phyloP scores from a whole-genome alignment of 2,888 invertebrate species.

The Pegoplata infirma region DNA sequence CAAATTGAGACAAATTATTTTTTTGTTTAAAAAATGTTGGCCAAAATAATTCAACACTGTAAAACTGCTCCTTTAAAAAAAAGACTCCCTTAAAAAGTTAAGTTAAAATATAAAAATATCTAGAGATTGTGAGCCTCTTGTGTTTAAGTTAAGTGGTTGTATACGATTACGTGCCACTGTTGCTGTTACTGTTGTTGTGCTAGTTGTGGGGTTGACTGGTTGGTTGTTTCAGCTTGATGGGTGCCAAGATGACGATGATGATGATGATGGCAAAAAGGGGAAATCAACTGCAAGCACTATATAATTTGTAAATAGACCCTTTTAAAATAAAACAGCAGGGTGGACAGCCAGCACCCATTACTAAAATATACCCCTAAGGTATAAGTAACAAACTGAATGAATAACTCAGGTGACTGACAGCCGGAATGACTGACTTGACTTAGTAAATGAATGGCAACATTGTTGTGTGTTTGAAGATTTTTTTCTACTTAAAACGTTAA shows the following conservation, averaged over 20 bases:
- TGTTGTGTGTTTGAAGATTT: constrained; percentile 27
- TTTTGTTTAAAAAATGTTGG: neutral
- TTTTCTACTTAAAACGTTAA: constrained; percentile 13
- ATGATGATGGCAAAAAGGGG: no score
- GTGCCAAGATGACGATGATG: neutral
- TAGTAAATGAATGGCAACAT: constrained; percentile 29
- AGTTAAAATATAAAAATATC: neutral
- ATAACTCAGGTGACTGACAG: constrained; percentile 21
- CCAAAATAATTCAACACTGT: neutral
- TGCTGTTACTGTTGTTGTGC: neutral
- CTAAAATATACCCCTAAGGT: neutral
- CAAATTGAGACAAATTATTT: no score
- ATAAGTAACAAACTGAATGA: constrained; percentile 3
- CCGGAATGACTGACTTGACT: constrained; percentile 19
- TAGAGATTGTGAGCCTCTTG: constrained; percentile 11
- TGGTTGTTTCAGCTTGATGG: neutral
- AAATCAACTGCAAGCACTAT: constrained; percentile 7
- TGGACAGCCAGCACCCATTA: constrained; percentile 1
- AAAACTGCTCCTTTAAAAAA: neutral
- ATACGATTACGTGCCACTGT: constrained; percentile 31
- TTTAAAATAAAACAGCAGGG: neutral
- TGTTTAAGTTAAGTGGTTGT: constrained; percentile 43
- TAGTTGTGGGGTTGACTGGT: neutral
- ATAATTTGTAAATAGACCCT: constrained; percentile 30
- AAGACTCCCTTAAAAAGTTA: neutral